Base-by-base conservation (phyloP, 2,113 vertebrate species). In the Deroptyus accipitrinus region DNA sequence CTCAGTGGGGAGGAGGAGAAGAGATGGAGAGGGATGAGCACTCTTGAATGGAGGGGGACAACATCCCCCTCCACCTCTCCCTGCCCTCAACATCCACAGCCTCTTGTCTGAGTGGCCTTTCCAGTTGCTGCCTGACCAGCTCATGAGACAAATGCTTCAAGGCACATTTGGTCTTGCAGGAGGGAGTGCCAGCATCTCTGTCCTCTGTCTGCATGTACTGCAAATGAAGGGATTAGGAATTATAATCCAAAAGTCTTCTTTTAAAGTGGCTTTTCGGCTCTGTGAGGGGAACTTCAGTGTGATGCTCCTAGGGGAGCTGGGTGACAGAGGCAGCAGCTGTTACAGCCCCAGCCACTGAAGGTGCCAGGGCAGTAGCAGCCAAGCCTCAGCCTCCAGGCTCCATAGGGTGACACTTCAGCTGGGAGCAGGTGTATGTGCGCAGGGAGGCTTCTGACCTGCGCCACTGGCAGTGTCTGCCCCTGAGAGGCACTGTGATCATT, bases 201-300 rank as follows among this genome's bases (percentile, higher is more conserved):
- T 42, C 42, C 86, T 61, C 62, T 41, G 48, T 35, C 84, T 52
- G 77, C 41, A 6, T 22, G 85, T 70, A 11, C 63, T 86, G 83
- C 55, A 84, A 59, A 80, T 59, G 90, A 94, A 79, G 31, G 42
- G 84, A 93, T 96, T 91, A 95, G 85, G 42, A 85, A 72, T 88
- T 83, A 88, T 67, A 88, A 91, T 77, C 68, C 64, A 77, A 83
- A 83, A 88, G 74, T 94, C 30, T 82, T 73, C 57, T 88, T 95
- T 93, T 74, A 80, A 93, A 92, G 68, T 61, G 0, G 85, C 79
- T 97, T 96, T 97, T 51, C 59, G 52, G 88, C 63, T 94, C 49
- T 93, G 78, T 2, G 10, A 86, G 42, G 39, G 69, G 42, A 88
- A 67, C 79, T 57, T 77, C 31, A 42, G 55, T 2, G 1, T 49